A percentile compares a stretch with the other conserved stretches of the same genome.
Conservation (phyloP, 2,113 vertebrate genomes). For the Pollachius pollachius region DNA sequence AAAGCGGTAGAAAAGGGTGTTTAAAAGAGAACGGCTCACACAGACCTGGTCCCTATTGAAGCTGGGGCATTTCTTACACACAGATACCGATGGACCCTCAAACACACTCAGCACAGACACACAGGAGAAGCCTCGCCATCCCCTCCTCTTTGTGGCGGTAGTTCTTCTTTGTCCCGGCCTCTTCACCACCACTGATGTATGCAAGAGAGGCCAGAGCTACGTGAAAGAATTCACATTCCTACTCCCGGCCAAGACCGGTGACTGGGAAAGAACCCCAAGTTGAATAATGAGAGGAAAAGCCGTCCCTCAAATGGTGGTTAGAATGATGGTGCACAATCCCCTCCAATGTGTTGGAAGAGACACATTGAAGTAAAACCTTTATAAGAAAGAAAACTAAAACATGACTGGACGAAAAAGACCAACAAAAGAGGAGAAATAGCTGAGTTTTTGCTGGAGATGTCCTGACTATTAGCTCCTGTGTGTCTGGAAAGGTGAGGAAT, state of each 20-base stretch:
- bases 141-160: neutral
- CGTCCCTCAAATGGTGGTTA: too few relatives aligned
- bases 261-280: constrained; percentile 66
- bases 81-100: constrained; percentile 43
- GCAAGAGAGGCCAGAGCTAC: constrained; percentile 40
- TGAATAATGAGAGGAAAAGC: constrained; percentile 50
- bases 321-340: too few relatives aligned
- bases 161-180: constrained; percentile 60
- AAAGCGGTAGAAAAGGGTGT: constrained; percentile 13
- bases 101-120: constrained; percentile 8
- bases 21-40: constrained; percentile 31
- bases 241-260: constrained; percentile 50
- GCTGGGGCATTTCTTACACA: constrained; percentile 52
- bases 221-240: constrained; percentile 67
- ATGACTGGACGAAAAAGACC: too few relatives aligned
- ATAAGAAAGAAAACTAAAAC: too few relatives aligned
- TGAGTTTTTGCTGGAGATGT: too few relatives aligned
- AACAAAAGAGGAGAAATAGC: too few relatives aligned
- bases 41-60: constrained; percentile 55
- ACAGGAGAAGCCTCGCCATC: constrained; percentile 3
- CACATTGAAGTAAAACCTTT: constrained; percentile 22
- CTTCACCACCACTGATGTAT: constrained; percentile 61
- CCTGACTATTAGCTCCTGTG: too few relatives aligned
- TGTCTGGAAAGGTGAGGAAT: too few relatives aligned
- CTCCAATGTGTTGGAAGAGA: constrained; percentile 18